Evolutionary conservation across 2,113 vertebrate species (phyloP).

Genomic region (Ceyx melanurus): DNA sequence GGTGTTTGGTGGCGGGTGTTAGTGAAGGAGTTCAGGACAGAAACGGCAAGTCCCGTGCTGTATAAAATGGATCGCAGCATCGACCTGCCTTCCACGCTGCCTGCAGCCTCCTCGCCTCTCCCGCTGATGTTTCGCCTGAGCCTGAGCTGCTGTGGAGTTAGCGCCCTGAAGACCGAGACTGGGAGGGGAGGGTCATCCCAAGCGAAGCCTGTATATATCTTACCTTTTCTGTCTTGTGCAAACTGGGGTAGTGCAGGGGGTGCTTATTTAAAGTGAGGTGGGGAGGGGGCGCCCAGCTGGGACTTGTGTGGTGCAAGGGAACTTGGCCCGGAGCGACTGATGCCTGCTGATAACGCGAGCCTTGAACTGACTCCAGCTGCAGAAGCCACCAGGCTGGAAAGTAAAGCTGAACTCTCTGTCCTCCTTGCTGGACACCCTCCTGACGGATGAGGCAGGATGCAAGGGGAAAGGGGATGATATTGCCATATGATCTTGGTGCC

Average conservation of each 20-base stretch:
- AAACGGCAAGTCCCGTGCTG: no score
- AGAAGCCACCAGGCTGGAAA: neutral
- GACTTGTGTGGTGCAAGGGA: slow-evolving; percentile 8
- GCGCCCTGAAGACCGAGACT: neutral
- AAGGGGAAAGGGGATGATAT: neutral
- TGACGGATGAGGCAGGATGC: neutral
- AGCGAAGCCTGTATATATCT: slow-evolving; percentile 54
- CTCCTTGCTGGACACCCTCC: neutral
- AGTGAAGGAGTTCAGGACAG: no score
- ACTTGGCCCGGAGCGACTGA: neutral
- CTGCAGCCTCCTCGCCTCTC: neutral
- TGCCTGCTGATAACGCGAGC: neutral
- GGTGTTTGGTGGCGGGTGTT: no score
- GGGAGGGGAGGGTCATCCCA: neutral
- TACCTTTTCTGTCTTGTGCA: slow-evolving; percentile 58
- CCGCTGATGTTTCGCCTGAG: neutral
- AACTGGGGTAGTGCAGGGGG: slow-evolving; percentile 31
- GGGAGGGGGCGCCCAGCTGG: slow-evolving; percentile 29
- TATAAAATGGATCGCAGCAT: no score
- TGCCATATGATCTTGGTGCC: slow-evolving; percentile 72
- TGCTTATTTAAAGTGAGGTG: slow-evolving; percentile 33
- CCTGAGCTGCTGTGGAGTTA: neutral
- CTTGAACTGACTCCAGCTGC: neutral
- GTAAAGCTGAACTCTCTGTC: neutral
- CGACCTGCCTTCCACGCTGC: no score